Evolutionary conservation across 1,140 invertebrate genomes (phyloP), one percentile per base, ranked within the genome.

Genomic region (Drosophila takahashii): DNA sequence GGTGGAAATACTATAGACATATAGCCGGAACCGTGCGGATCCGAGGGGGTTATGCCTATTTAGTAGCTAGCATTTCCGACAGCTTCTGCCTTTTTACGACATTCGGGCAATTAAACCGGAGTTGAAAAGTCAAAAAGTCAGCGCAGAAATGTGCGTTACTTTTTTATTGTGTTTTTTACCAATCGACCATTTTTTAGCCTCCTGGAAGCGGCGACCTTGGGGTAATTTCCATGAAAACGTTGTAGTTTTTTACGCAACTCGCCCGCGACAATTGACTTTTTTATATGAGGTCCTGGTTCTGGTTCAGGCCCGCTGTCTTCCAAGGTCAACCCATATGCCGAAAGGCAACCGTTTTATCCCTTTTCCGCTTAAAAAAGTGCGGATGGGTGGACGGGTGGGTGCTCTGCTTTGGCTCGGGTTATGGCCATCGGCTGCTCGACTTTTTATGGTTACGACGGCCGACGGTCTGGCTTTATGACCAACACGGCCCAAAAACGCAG

Each of bases 41-140:
- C 26, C 11, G 26, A 73, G 22, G 70, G 50, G 77, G 64, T 65
- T 62, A 15, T 62, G 11, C 65, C 78, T 73, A 66, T 42, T 83
- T 79, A 76, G 79, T 84, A 66, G 79, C 71, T 58, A 67, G 45
- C 64, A 71, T 66, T 87, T 83, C 81, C 74, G 84, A 77, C 70
- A 57, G 32, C 48, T 61, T 84, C 67, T 60, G 9, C 34, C 2
- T 73, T 79, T 86, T 87, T 87, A 87, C 85, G 83, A 69, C 65
- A 16, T 47, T 47, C 34, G 66, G 47, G 66, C 53, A 81, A 86
- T 86, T 87, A 81, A 86, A 69, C 10, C 22, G 60, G 79, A 86
- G 77, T 80, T 84, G 84, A 89, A 89, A 89, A 89, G 84, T 89
- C 84, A 89, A 89, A 80, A 89, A 89, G 84, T 89, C 84, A 89